phyloP scores from a whole-genome alignment of 2,113 vertebrate genomes.

The Archilochus colubris region DNA sequence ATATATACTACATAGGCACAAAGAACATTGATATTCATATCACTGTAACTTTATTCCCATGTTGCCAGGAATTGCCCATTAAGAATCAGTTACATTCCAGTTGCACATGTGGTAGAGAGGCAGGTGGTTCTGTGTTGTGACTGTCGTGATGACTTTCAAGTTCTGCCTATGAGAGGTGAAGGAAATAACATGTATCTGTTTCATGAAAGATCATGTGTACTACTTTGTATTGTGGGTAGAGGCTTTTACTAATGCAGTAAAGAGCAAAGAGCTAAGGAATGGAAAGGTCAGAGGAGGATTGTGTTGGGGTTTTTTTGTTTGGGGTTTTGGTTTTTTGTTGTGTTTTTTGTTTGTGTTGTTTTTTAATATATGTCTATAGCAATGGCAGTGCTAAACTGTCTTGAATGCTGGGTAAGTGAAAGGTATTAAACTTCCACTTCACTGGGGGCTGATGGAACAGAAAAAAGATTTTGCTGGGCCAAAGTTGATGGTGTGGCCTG shows the following conservation, averaged over 20 bases:
- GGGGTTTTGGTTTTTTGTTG: not conserved
- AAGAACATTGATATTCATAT: not conserved
- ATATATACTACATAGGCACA: not conserved
- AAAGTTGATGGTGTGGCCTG: not conserved
- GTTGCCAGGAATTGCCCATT: not conserved
- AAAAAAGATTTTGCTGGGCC: not conserved
- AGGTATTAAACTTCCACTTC: not conserved
- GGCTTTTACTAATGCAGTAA: not conserved
- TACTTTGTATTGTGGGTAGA: not conserved
- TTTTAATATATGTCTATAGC: not conserved
- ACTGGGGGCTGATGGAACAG: too few species aligned
- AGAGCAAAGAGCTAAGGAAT: not conserved
- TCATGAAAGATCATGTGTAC: not conserved
- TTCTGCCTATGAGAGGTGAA: not conserved
- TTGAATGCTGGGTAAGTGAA: not conserved
- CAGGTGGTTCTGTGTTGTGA: not conserved
- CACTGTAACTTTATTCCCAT: not conserved
- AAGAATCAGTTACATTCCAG: not conserved
- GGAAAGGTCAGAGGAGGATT: not conserved
- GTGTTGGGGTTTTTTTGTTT: not conserved
- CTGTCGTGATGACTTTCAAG: rapidly evolving
- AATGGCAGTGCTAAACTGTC: not conserved
- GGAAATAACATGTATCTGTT: not conserved
- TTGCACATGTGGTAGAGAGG: not conserved
- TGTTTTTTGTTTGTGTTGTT: not conserved